Evolutionary conservation across 2,888 invertebrate genomes (phyloP), one percentile per base, ranked within the genome.

Genomic region (Formica aserva): DNA sequence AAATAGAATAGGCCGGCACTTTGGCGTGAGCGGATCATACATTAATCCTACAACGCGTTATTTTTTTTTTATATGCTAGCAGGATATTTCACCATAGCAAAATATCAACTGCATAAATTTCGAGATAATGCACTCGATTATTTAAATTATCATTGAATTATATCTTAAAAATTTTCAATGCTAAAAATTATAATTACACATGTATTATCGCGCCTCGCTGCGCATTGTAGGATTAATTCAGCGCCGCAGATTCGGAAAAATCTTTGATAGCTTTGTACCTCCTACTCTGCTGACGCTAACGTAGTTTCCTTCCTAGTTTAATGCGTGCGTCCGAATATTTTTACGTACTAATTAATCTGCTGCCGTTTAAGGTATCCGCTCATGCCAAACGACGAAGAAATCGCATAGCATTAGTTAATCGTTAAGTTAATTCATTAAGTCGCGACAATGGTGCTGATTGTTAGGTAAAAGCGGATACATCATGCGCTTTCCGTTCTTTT

Each of bases 401-500:
- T 60, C 67, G 13, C 48, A 2, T 82, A 77, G 77, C 18, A 29
- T 77, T 77, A 82, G 77, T 78, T 77, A 69, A 78, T 77, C 60
- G 22, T 80, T 82, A 82, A 82, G 60, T 69, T 62, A 77, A 82
- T 38, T 66, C 29, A 52, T 82, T 82, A 62, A 11, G 5, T 52
- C 60, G 72, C 48, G 78, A 80, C 60, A 80, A 80, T 48, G 72
- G 45, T 80, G 78, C 72, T 60, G 60, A 60, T 60, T 72, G 60
- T 80, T 80, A 62, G 60, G 22, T 60, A 71, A 71, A 78, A 78
- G 35, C 45, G 60, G 45, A 72, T 77, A 41, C 9, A 57, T 18
- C 35, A 71, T 35, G 35, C 72, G 35, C 78, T 72, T 72, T 72
- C 72, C 72, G 78, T 80, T 80, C 48, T 80, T 80, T 80, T 48